These are phyloP conservation scores for Morone saxatilis DNA, from an alignment of 2,113 vertebrate species.

Conservation along the genomic window DNA sequence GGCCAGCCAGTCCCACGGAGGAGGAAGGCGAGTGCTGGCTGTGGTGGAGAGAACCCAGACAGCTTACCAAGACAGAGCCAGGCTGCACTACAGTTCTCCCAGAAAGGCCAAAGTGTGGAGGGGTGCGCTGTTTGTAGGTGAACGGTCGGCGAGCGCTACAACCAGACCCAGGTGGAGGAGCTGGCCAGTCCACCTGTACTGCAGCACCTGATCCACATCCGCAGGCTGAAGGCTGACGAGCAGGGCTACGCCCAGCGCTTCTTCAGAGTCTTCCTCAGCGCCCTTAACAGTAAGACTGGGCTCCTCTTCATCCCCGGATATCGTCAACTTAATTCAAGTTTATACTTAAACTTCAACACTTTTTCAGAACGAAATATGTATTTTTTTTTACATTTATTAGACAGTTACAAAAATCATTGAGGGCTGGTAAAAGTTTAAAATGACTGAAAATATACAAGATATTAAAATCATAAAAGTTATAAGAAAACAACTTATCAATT, in stretches of 20 bases:
- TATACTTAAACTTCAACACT: neutral
- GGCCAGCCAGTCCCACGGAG: constrained; percentile 70
- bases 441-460: no score
- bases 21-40: constrained; percentile 80
- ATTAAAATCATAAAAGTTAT: no score
- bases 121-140: constrained; percentile 87
- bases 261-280: constrained; percentile 85
- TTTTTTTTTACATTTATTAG: neutral
- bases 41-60: constrained; percentile 86
- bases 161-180: constrained; percentile 75
- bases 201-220: constrained; percentile 87
- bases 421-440: no score
- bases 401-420: neutral
- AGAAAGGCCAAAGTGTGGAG: constrained; percentile 87
- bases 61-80: constrained; percentile 79
- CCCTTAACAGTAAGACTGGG: constrained; percentile 86
- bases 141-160: constrained; percentile 79
- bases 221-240: constrained; percentile 70
- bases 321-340: neutral
- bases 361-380: neutral
- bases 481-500: no score
- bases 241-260: constrained; percentile 85
- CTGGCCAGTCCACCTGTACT: constrained; percentile 83
- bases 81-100: constrained; percentile 80
- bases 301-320: no score